phyloP scores from a whole-genome alignment of 2,797 vertebrate species.

The Urophycis tenuis region DNA sequence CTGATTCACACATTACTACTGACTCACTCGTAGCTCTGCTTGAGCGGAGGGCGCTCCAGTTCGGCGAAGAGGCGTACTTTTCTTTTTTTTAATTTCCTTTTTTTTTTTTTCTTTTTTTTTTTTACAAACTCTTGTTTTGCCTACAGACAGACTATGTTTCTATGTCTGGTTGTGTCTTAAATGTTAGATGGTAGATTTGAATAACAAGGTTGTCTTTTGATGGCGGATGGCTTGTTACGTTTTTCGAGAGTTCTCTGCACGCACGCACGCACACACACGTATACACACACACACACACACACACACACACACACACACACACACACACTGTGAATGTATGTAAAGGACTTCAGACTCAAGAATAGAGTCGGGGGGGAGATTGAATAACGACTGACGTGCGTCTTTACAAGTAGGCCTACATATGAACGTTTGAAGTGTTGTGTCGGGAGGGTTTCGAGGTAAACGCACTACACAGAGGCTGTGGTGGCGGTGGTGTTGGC shows the following conservation, averaged over 20 bases:
- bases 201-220: neutral
- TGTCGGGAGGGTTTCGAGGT: neutral
- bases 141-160: neutral
- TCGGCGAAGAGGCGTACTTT: neutral
- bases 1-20: neutral
- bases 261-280: constrained; percentile 2
- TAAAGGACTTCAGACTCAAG: neutral
- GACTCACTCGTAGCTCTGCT: neutral
- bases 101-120: neutral
- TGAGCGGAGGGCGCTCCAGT: neutral
- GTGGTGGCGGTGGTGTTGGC: no score
- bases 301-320: constrained; percentile 7
- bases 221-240: neutral
- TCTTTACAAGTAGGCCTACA: neutral
- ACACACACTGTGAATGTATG: neutral
- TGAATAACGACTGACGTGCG: neutral
- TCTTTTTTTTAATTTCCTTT: neutral
- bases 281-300: constrained; percentile 7
- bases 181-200: neutral
- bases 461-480: neutral
- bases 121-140: neutral
- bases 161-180: neutral
- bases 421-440: neutral
- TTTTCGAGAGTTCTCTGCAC: neutral
- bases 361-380: neutral